These are phyloP conservation scores for Zosterops borbonicus DNA, from an alignment of 2,113 vertebrate species.

Conservation along the genomic window DNA sequence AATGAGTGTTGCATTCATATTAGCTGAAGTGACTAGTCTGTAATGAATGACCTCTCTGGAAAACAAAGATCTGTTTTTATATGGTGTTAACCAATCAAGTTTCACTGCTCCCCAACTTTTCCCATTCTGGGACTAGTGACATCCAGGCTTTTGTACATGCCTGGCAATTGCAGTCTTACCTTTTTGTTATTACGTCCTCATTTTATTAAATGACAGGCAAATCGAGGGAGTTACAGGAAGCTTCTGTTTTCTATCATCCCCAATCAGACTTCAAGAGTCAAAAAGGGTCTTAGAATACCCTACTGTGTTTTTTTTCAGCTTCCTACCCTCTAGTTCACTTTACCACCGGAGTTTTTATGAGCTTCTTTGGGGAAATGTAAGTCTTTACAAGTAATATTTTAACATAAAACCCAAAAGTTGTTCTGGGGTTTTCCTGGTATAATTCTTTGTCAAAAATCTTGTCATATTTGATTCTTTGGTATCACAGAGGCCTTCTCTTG, in stretches of 20 bases:
- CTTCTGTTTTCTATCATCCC: background rate
- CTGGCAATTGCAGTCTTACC: background rate
- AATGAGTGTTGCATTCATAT: background rate
- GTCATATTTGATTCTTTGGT: background rate
- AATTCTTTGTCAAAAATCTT: background rate
- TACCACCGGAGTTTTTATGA: background rate
- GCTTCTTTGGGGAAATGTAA: background rate
- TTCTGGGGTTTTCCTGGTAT: background rate
- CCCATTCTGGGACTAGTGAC: background rate
- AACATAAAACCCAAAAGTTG: background rate
- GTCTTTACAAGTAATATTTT: background rate
- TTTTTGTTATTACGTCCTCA: background rate
- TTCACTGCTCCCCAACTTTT: background rate
- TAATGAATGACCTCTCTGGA: background rate
- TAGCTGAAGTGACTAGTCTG: background rate
- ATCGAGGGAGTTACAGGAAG: background rate
- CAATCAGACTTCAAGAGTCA: background rate
- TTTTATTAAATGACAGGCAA: background rate
- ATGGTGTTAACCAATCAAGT: accelerated
- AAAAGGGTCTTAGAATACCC: background rate
- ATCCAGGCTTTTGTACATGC: background rate
- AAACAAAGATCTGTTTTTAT: background rate
- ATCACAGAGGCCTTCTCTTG: background rate
- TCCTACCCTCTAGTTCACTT: background rate
- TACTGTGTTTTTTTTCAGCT: background rate